Conservation (phyloP, 2,797 vertebrate species). For the Mastacembelus armatus region DNA sequence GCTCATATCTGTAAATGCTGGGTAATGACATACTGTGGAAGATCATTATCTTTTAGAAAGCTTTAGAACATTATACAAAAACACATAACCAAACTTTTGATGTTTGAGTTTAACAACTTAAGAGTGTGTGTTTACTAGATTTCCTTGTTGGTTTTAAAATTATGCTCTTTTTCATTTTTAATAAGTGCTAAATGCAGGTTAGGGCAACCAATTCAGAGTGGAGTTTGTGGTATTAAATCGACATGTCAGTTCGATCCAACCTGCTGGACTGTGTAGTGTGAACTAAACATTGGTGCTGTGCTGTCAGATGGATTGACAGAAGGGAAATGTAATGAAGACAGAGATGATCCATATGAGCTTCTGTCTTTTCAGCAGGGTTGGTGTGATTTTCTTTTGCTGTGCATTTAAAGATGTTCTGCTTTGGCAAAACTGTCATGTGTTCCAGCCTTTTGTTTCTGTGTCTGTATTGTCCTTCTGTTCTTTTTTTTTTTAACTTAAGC, state of each 20-base stretch:
- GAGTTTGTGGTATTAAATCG: slow-evolving; percentile 3
- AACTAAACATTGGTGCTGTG: slow-evolving; percentile 12
- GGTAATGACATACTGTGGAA: slow-evolving; percentile 13
- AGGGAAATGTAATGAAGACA: slow-evolving; percentile 37
- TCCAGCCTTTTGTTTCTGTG: neutral
- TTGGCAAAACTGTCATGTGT: slow-evolving; percentile 32
- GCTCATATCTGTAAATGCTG: slow-evolving; percentile 1
- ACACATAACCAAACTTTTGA: no score
- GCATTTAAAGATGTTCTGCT: slow-evolving; percentile 29
- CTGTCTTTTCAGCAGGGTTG: slow-evolving; percentile 28
- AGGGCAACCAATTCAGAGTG: slow-evolving; percentile 1
- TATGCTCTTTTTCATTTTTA: slow-evolving; percentile 1
- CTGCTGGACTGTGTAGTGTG: slow-evolving; percentile 12
- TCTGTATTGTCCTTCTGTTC: slow-evolving; percentile 2
- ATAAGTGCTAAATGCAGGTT: slow-evolving; percentile 22
- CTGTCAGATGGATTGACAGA: slow-evolving; percentile 49
- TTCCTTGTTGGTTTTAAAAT: slow-evolving; percentile 32
- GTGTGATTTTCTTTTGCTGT: slow-evolving; percentile 35
- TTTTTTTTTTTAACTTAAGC: neutral
- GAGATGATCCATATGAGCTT: slow-evolving; percentile 45
- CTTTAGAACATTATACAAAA: no score
- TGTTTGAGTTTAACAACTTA: no score
- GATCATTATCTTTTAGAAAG: no score
- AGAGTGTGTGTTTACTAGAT: slow-evolving; percentile 52
- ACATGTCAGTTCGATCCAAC: slow-evolving; percentile 7